Evolutionary conservation across 2,797 vertebrate genomes (phyloP), one percentile per base, ranked within the genome.

Genomic region (Xerus rutilus): DNA sequence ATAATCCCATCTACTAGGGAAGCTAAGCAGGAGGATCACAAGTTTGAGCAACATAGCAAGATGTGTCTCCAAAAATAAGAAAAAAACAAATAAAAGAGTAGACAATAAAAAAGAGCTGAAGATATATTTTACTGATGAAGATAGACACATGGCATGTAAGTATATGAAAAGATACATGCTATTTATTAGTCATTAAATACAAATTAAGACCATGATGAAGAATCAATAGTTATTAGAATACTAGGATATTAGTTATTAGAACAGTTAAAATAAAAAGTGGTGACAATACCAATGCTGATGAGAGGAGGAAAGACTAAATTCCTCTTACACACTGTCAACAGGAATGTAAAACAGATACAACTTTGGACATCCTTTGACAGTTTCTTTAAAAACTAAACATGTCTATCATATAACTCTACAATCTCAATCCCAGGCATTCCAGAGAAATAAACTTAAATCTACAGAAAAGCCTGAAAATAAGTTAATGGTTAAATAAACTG

Each of bases 401-500:
- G 7, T 77, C 86, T 64, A 28, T 49, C 21, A 64, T 45, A 85
- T n/a, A 67, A 88, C 7, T 83, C 28, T 28, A 25, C 5, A 83
- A 62, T 83, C 28, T 77, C 62, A 88, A 17, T 64, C 52, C n/a
- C 25, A 73, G 32, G 30, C 23, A 87, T 32, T 12, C 23, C 39
- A 69, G 9, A 76, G 54, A 76, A 89, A 77, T 25, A 95, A 95
- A 72, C 32, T 47, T 35, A 57, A 74, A 52, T 78, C 35, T n/a
- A 78, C 62, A 74, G 13, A 74, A 67, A 91, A 74, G 30, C 64
- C 21, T 69, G 43, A 72, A 87, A 49, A 11, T 21, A 81, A 81
- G 14, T 25, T n/a, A 78, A 84, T 39, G n/a, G 45, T 52, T 88
- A 93, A 90, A 86, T 43, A 95, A 86, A 79, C 17, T 89, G 35